Conservation (phyloP, 2,888 invertebrate species). For the Nymphalis polychloros region DNA sequence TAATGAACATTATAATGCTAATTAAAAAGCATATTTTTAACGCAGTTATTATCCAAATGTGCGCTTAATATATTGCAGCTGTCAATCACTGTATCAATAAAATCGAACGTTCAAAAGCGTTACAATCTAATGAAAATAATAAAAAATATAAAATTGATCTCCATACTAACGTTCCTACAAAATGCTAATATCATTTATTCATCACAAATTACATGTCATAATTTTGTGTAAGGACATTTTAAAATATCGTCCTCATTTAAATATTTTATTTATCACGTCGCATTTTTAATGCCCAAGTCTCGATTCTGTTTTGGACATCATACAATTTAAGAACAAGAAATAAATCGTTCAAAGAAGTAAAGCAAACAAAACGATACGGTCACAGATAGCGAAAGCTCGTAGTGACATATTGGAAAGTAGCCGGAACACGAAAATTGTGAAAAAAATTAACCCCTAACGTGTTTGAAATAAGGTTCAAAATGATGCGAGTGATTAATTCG, state of each 20-base stretch:
- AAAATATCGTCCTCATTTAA: background rate
- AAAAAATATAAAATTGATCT: no score
- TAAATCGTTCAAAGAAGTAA: conserved; percentile 67
- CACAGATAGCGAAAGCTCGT: conserved; percentile 80
- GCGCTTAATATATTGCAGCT: no score
- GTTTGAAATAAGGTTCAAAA: conserved; percentile 19
- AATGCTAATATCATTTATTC: no score
- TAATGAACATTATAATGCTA: no score
- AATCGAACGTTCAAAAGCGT: no score
- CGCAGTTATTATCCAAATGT: no score
- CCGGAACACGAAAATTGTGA: conserved; percentile 26
- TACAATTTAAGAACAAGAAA: conserved; percentile 45
- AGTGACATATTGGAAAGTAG: conserved; percentile 80
- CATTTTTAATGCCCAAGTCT: background rate
- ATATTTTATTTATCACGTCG: background rate
- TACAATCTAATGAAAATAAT: no score
- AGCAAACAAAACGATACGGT: conserved; percentile 71
- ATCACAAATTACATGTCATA: no score
- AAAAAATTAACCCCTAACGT: conserved; percentile 16
- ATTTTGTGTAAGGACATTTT: no score
- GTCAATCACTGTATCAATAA: no score
- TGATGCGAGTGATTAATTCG: background rate
- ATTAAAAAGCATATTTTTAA: no score
- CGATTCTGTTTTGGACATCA: background rate
- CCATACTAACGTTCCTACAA: no score